Base-by-base conservation (phyloP, 2,888 invertebrate species). In the Neoascia interrupta region DNA sequence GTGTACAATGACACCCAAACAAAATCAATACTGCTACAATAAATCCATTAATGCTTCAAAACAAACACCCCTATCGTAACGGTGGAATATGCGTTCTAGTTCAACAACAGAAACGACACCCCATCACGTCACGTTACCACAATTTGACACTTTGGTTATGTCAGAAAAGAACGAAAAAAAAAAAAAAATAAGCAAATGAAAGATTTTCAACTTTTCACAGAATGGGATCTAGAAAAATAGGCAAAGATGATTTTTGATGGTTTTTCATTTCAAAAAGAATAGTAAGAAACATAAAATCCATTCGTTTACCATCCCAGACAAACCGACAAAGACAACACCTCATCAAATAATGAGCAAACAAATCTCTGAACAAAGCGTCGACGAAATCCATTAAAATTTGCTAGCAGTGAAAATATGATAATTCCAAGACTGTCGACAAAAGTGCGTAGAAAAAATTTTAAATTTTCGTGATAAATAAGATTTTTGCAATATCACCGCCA, bases 401-500 rank as follows among this genome's bases (percentile, higher is more conserved):
- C 47, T 39, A 54, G 56, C 41, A 76, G 63, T 81, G 79, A 81
- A 83, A 82, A 81, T 82, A 83, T 83, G 82, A 81, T 81, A 83
- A 82, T 82, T 80, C 63, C 63, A 80, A 81, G 79, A 81, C 69
- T 72, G 76, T 75, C 81, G 60, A 81, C 79, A 74, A 81, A 82
- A 83, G 82, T 83, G 83, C 83, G 82, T 82, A 83, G 82, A 82
- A 82, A 83, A 83, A 66, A 61, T 63, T 53, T 66, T 5, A 61
- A 74, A 61, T 81, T 72, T 81, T 81, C 81, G 82, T 83, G 82
- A 83, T 80, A 83, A 80, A 72, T 70, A 61, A 66, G 43, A 58
- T 79, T 47, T 73, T 36, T 68, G 73, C 63, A 58, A 69, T 68
- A 69, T n/a, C 31, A 39, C 21, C 60, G n/a, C 21, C 43, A 64